These are phyloP conservation scores for Pterocles orientalis DNA, from an alignment of 2,113 vertebrate species.

Conservation along the genomic window DNA sequence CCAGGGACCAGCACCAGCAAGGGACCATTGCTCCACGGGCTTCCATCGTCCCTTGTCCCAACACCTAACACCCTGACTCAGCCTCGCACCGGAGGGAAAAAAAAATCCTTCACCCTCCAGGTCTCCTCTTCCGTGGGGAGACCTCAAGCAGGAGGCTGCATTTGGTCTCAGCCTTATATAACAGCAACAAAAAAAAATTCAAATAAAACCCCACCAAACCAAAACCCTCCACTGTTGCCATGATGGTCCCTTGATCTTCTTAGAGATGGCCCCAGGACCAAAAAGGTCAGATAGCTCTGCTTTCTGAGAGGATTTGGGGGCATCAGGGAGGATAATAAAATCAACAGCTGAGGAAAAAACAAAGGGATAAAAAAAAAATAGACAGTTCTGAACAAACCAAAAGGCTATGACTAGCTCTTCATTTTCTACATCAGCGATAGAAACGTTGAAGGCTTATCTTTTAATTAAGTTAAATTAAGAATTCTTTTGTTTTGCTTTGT, in stretches of 20 bases:
- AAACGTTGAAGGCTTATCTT: slow-evolving; percentile 44
- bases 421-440: background rate
- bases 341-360: background rate
- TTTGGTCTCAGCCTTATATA: background rate
- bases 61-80: background rate
- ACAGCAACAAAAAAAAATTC: background rate
- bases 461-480: slow-evolving; percentile 56
- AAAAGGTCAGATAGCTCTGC: background rate
- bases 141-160: background rate
- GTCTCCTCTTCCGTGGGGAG: background rate
- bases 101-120: background rate
- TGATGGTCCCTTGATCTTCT: background rate
- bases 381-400: background rate
- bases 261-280: background rate
- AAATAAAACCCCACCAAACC: background rate
- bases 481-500: slow-evolving; percentile 14
- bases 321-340: slow-evolving; percentile 25
- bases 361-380: background rate
- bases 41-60: background rate
- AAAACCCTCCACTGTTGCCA: rapidly evolving
- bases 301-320: slow-evolving; percentile 30
- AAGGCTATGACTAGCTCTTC: background rate
- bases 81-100: background rate
- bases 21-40: rapidly evolving
- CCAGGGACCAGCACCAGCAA: background rate